Evolutionary conservation across 1,140 invertebrate genomes (phyloP).

Genomic region (Drosophila ercepeae): DNA sequence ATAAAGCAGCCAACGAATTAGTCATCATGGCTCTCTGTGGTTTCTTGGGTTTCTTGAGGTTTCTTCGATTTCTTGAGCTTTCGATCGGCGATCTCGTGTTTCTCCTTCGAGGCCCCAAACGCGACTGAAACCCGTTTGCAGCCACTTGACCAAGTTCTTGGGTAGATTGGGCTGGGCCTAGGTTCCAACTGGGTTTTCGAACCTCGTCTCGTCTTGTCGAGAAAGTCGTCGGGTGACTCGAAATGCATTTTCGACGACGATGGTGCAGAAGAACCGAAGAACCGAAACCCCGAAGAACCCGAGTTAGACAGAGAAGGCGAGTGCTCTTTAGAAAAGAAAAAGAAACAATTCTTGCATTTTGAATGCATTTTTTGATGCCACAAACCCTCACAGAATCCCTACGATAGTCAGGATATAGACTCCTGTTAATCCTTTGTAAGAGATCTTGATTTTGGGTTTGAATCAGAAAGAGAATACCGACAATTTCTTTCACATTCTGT

Average conservation of each 20-base stretch:
- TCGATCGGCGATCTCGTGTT: constrained; percentile 22
- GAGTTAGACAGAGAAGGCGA: constrained; percentile 7
- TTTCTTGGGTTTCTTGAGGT: neutral
- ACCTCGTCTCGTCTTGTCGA: constrained; percentile 23
- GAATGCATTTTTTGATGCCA: too few species aligned
- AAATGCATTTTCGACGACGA: constrained; percentile 38
- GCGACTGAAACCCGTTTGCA: constrained; percentile 74
- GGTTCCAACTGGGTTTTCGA: neutral
- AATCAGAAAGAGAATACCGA: neutral
- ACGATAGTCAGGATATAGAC: too few species aligned
- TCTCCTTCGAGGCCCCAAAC: constrained; percentile 49
- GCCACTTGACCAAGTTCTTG: constrained; percentile 62
- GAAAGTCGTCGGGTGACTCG: constrained; percentile 66
- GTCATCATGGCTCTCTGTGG: constrained; percentile 31
- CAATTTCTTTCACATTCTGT: neutral
- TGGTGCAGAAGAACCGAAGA: too few species aligned
- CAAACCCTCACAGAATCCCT: too few species aligned
- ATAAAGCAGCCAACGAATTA: constrained; percentile 19
- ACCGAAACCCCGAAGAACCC: neutral
- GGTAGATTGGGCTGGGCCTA: constrained; percentile 16
- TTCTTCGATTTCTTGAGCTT: neutral
- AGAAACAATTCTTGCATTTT: neutral
- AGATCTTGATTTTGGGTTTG: too few species aligned
- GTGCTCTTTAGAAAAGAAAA: neutral
- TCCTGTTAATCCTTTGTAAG: too few species aligned